Evolutionary conservation across 1,140 invertebrate genomes (phyloP).

Genomic region (Eufriesea mexicana): DNA sequence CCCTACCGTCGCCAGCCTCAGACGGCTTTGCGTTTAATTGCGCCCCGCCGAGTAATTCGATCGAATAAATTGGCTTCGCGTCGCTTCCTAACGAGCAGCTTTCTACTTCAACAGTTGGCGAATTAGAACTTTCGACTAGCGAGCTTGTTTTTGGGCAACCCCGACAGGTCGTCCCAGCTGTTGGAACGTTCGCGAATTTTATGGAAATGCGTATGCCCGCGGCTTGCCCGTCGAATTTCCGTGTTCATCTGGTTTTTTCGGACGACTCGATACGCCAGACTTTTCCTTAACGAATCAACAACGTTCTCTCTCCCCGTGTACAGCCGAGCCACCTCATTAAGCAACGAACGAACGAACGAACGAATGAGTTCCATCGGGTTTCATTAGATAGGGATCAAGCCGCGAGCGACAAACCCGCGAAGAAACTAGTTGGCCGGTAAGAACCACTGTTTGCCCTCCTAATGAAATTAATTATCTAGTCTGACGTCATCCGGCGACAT

Average conservation of each 20-base stretch:
- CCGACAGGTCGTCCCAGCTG: conserved; percentile 3
- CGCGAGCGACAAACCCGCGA: conserved; percentile 19
- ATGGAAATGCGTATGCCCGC: background rate
- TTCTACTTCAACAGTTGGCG: conserved; percentile 28
- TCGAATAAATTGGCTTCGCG: conserved; percentile 43
- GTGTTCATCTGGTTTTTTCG: background rate
- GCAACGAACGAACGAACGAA: background rate
- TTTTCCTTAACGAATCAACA: background rate
- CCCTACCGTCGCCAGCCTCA: background rate
- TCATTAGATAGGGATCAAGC: conserved; percentile 39
- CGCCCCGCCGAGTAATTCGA: conserved; percentile 36
- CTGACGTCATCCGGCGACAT: conserved; percentile 13
- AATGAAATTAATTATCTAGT: conserved; percentile 64
- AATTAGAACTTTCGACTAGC: conserved; percentile 6
- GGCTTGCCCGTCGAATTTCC: background rate
- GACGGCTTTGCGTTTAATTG: conserved; percentile 35
- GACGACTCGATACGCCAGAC: background rate
- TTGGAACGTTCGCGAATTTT: background rate
- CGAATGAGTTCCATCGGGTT: conserved; percentile 17
- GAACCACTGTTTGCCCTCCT: conserved; percentile 41
- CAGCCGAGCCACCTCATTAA: background rate
- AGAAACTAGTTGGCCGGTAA: conserved; percentile 1
- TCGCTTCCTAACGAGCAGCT: conserved; percentile 39
- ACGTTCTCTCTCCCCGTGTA: background rate
- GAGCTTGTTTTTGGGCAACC: conserved; percentile 5